phyloP scores from a whole-genome alignment of 2,113 vertebrate genomes.

The Procavia capensis region DNA sequence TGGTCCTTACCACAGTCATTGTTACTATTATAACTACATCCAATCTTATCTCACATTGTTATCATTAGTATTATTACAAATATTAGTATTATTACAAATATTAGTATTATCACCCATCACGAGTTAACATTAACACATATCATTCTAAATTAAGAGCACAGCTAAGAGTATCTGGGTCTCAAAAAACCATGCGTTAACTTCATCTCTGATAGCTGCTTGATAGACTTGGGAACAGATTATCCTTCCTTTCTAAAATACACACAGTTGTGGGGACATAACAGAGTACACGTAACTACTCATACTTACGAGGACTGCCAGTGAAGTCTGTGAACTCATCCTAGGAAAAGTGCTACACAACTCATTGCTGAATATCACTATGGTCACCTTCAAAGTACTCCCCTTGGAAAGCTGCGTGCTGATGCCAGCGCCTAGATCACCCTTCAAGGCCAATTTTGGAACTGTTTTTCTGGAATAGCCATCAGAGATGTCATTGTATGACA shows the following conservation, averaged over 20 bases:
- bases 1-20: not conserved
- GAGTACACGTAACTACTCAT: not conserved
- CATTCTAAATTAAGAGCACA: not conserved
- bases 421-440: too few relatives aligned
- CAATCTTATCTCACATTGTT: not conserved
- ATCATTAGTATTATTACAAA: not conserved
- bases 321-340: too few relatives aligned
- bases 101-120: not conserved
- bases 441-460: too few relatives aligned
- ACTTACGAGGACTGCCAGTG: too few relatives aligned
- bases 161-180: not conserved
- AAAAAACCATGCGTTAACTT: not conserved
- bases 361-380: too few relatives aligned
- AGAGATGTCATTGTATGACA: too few relatives aligned
- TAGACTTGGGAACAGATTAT: not conserved
- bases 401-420: too few relatives aligned
- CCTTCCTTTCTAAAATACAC: not conserved
- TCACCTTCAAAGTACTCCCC: too few relatives aligned
- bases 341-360: too few relatives aligned
- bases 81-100: not conserved
- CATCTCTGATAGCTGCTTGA: not conserved
- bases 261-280: not conserved
- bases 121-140: not conserved
- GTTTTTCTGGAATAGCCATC: too few relatives aligned
- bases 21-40: not conserved